Conservation (phyloP, 2,797 vertebrate genomes). For the Oreochromis mossambicus region DNA sequence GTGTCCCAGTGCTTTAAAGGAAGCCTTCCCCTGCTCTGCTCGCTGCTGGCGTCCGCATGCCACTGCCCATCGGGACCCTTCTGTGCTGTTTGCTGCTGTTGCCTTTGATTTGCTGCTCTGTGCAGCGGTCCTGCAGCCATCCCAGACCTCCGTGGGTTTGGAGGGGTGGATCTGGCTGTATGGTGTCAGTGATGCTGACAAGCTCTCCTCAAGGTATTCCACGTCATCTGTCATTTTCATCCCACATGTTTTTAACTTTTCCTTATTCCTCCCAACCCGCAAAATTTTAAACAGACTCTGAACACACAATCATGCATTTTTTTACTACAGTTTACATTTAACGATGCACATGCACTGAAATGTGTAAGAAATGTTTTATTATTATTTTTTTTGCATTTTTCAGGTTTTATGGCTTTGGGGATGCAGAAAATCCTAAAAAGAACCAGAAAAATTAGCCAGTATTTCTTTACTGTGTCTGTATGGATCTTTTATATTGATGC, state of each 20-base stretch:
- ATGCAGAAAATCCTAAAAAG: not conserved
- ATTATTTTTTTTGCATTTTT: not conserved
- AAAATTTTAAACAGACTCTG: not conserved
- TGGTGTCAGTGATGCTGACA: slow-evolving; percentile 3
- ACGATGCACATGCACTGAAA: not conserved
- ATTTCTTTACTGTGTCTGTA: not conserved
- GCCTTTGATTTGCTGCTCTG: slow-evolving; percentile 64
- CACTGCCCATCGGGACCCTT: not conserved
- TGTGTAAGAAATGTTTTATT: not conserved
- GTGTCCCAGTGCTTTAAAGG: slow-evolving; percentile 36
- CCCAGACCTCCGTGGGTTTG: slow-evolving; percentile 36
- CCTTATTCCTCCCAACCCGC: not conserved
- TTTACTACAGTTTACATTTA: not conserved
- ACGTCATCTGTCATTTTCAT: slow-evolving; percentile 40
- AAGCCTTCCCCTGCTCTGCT: not conserved
- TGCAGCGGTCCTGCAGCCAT: slow-evolving; percentile 30
- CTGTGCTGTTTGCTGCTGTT: slow-evolving; percentile 19
- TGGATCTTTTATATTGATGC: not conserved
- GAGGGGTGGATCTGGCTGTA: not conserved
- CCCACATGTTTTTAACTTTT: not conserved
- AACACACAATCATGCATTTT: not conserved
- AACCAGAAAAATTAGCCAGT: not conserved
- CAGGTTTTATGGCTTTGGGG: accelerated
- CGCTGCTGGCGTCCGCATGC: slow-evolving; percentile 7
- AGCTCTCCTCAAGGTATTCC: slow-evolving; percentile 35